Evolutionary conservation across 2,888 invertebrate genomes (phyloP).

Genomic region (Drosophila antonietae): DNA sequence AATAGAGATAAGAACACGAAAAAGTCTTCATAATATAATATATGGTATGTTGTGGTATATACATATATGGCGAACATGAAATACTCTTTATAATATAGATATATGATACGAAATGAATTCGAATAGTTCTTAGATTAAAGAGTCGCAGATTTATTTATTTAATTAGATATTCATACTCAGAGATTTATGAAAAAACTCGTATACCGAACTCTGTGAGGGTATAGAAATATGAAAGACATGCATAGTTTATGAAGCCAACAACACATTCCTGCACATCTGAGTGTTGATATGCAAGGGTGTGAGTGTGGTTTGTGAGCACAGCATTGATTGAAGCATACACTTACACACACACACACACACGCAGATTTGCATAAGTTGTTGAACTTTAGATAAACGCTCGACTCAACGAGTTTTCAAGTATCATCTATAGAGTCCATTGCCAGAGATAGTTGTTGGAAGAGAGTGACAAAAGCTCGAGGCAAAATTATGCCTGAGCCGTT

Average conservation of each 20-base stretch:
- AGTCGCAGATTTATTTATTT: not conserved
- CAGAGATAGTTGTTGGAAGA: slow-evolving; percentile 11
- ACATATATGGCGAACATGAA: no score
- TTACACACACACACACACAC: slow-evolving; percentile 45
- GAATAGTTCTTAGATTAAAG: not conserved
- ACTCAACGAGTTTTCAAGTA: slow-evolving; percentile 24
- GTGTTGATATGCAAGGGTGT: slow-evolving; percentile 32
- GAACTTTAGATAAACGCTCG: slow-evolving; percentile 71
- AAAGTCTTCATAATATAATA: not conserved
- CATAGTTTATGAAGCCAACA: slow-evolving; percentile 28
- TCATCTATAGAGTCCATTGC: slow-evolving; percentile 11
- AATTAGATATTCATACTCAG: not conserved
- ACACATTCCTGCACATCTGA: slow-evolving; percentile 64
- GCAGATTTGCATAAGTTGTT: slow-evolving; percentile 73
- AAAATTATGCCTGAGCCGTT: slow-evolving; percentile 23
- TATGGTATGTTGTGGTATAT: not conserved
- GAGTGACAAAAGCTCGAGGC: slow-evolving; percentile 29
- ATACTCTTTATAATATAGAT: not conserved
- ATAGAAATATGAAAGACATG: slow-evolving; percentile 33
- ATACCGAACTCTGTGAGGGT: slow-evolving; percentile 1
- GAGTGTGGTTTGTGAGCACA: slow-evolving; percentile 36
- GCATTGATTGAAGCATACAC: slow-evolving; percentile 69
- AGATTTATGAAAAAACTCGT: not conserved
- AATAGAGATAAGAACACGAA: no score
- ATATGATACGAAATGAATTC: not conserved